A percentile compares a stretch with the other conserved stretches of the same genome.
These are phyloP conservation scores for Toxonevra muliebris DNA, from an alignment of 2,888 invertebrate species.

Conservation along the genomic window DNA sequence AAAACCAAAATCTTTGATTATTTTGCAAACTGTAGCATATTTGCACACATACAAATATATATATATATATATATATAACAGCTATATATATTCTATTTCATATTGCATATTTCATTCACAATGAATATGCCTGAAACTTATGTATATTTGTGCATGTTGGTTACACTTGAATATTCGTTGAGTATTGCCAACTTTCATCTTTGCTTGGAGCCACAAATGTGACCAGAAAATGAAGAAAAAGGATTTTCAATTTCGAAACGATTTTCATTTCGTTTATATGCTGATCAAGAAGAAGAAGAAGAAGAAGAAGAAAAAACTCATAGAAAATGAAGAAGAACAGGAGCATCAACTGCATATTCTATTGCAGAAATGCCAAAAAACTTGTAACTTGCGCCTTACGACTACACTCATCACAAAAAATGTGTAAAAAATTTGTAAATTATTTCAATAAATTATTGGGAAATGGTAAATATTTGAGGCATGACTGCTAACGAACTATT, in stretches of 20 bases:
- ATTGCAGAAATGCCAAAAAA: background rate
- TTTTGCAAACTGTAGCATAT: background rate
- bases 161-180: background rate
- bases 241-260: background rate
- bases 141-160: no score
- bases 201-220: slow-evolving; percentile 49
- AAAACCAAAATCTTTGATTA: slow-evolving; percentile 1
- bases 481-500: no score
- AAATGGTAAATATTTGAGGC: no score
- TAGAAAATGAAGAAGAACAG: no score
- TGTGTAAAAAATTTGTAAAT: no score
- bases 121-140: no score
- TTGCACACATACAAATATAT: background rate
- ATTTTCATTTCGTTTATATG: no score
- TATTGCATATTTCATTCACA: no score
- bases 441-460: no score
- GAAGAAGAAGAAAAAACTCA: background rate
- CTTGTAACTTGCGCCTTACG: background rate
- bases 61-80: background rate
- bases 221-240: slow-evolving; percentile 44
- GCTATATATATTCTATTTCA: no score
- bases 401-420: no score
- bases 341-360: no score
- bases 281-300: background rate
- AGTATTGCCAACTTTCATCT: background rate